Base-by-base conservation (phyloP, 2,888 invertebrate genomes). In the Furcula furcula region DNA sequence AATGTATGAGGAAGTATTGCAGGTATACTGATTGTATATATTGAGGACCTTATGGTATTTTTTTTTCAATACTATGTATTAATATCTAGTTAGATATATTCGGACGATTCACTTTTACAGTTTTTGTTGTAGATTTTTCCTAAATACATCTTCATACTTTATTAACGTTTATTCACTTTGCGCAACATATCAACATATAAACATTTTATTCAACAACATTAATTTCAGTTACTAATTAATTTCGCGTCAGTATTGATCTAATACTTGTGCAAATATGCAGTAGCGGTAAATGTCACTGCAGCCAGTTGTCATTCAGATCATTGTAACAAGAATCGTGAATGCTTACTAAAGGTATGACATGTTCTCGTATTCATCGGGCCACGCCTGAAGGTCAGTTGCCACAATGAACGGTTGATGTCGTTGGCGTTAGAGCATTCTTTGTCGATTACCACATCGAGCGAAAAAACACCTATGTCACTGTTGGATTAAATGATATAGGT, bases 301-400 rank as follows among this genome's bases (percentile, higher is more conserved):
- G 48, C 36, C 32, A 51, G 36, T 39, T 42, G 30, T 40, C 39
- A 36, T 44, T 40, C 19, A 10, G 36, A 37, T 23, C 40, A 53
- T 42, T 46, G 45, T 47, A 52, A 50, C 48, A 38, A n/a, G n/a
- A n/a, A 41, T 42, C 40, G 30, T 36, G 38, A 37, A 40, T 20
- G 39, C 50, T 46, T 39, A 50, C 40, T 34, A 37, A 16, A 16
- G 34, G 33, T 28, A 31, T 36, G 45, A 47, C 53, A 50, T 45
- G 55, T 49, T 49, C 42, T 59, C 47, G 36, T 57, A 58, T 55
- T 52, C 40, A 36, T 41, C 36, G 36, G 29, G 40, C 46, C 54
- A 52, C 50, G 65, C 63, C 62, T 67, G 77, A 76, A 82, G 80
- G 78, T 72, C 72, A 60, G 48, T 45, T 54, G 56, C 59, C 50